Evolutionary conservation across 2,797 vertebrate genomes (phyloP).

Genomic region (Parauchenoglanis punctatus): DNA sequence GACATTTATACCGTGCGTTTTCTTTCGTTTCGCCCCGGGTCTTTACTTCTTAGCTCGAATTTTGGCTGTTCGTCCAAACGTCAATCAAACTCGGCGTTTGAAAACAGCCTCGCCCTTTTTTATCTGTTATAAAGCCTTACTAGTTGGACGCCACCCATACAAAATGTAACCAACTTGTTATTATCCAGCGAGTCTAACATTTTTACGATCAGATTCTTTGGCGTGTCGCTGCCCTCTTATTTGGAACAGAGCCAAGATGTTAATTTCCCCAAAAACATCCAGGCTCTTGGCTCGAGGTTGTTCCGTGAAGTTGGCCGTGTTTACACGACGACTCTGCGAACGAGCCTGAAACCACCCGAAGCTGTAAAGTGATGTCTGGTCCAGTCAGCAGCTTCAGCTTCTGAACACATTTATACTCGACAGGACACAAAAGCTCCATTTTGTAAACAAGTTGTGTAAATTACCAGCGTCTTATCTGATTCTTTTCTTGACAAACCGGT

Average conservation of each 20-base stretch:
- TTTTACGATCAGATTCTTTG: neutral
- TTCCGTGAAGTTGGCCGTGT: neutral
- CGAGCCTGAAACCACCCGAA: conserved; percentile 1
- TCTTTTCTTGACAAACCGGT: conserved; percentile 21
- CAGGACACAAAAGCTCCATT: conserved; percentile 8
- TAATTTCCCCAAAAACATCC: neutral
- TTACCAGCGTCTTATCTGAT: conserved; percentile 17
- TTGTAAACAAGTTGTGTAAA: neutral
- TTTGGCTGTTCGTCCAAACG: conserved; percentile 34
- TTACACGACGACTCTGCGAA: conserved; percentile 13
- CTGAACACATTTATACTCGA: neutral
- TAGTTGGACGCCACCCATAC: neutral
- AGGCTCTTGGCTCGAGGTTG: neutral
- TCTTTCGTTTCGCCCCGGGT: conserved; percentile 5
- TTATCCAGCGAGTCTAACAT: neutral
- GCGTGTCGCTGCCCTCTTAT: neutral
- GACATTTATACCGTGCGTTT: conserved; percentile 35
- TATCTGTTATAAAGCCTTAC: neutral
- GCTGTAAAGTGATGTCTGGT: neutral
- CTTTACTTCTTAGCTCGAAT: conserved; percentile 29
- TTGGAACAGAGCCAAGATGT: neutral
- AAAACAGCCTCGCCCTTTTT: conserved; percentile 16
- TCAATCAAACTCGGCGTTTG: conserved; percentile 35
- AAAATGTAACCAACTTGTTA: neutral
- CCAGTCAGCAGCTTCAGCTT: neutral